Evolutionary conservation across 2,797 vertebrate genomes (phyloP).

Genomic region (Pseudomugil gertrudae): DNA sequence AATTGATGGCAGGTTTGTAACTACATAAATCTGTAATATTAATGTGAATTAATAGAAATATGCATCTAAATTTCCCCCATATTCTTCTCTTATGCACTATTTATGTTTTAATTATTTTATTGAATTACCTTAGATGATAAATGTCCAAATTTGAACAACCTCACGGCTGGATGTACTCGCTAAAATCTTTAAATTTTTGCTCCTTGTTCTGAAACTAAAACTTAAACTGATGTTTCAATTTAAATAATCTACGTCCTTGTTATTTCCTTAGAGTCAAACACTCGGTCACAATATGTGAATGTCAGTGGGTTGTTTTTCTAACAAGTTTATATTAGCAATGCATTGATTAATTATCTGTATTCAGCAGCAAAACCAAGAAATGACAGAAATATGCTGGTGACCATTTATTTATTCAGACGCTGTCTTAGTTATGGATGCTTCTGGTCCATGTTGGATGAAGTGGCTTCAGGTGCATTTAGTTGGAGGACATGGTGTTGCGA

Average conservation of each 20-base stretch:
- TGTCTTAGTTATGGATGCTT: not conserved
- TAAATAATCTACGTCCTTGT: too few relatives aligned
- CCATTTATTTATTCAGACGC: not conserved
- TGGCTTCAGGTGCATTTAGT: slow-evolving; percentile 59
- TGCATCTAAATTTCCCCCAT: too few relatives aligned
- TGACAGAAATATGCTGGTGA: not conserved
- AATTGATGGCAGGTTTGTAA: too few relatives aligned
- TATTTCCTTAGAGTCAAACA: too few relatives aligned
- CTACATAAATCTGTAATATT: too few relatives aligned
- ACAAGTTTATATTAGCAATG: not conserved
- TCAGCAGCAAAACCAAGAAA: slow-evolving; percentile 6
- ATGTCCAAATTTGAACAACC: not conserved
- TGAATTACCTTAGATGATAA: not conserved
- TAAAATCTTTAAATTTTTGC: too few relatives aligned
- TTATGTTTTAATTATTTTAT: not conserved
- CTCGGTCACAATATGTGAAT: too few relatives aligned
- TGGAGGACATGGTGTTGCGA: slow-evolving; percentile 72
- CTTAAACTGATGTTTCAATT: too few relatives aligned
- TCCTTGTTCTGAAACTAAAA: too few relatives aligned
- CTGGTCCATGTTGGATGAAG: not conserved
- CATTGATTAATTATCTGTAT: not conserved
- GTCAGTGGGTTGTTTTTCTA: too few relatives aligned
- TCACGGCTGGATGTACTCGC: not conserved
- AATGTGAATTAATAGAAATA: too few relatives aligned
- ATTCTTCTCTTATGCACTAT: not conserved